Evolutionary conservation across 2,797 vertebrate genomes (phyloP).

Genomic region (Sus cebifrons): DNA sequence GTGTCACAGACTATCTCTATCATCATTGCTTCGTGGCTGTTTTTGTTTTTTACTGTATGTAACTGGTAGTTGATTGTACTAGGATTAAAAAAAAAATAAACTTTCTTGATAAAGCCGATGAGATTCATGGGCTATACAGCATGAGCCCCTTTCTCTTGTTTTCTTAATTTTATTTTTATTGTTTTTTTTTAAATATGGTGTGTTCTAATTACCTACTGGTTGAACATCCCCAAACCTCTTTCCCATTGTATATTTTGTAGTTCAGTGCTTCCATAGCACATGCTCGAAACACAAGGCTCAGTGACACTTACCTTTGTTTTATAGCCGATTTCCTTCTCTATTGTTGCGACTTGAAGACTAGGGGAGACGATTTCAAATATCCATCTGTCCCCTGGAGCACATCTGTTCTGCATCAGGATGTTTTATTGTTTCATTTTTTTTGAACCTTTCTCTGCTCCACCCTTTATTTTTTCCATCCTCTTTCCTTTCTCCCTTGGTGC

Average conservation of each 20-base stretch:
- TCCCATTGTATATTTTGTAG: background rate
- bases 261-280: background rate
- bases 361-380: slow-evolving; percentile 33
- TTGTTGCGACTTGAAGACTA: slow-evolving; percentile 75
- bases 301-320: slow-evolving; percentile 68
- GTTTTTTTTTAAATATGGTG: slow-evolving; percentile 81
- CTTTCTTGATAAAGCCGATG: slow-evolving; percentile 90
- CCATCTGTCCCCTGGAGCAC: slow-evolving; percentile 70
- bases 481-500: slow-evolving; percentile 8
- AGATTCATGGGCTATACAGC: slow-evolving; percentile 86
- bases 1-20: slow-evolving; percentile 90
- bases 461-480: background rate
- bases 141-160: slow-evolving; percentile 86
- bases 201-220: slow-evolving; percentile 76
- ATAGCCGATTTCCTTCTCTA: slow-evolving; percentile 69
- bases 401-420: slow-evolving; percentile 36
- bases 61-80: slow-evolving; percentile 92
- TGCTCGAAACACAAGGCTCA: slow-evolving; percentile 53
- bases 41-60: slow-evolving; percentile 93
- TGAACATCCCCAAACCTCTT: slow-evolving; percentile 73
- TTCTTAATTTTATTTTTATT: slow-evolving; percentile 81
- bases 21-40: slow-evolving; percentile 91
- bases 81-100: slow-evolving; percentile 92
- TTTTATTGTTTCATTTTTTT: slow-evolving; percentile 63
- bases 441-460: background rate